A percentile compares a stretch with the other conserved stretches of the same genome.
phyloP scores from a whole-genome alignment of 1,140 invertebrate species.

The Harlomillsia oculata region DNA sequence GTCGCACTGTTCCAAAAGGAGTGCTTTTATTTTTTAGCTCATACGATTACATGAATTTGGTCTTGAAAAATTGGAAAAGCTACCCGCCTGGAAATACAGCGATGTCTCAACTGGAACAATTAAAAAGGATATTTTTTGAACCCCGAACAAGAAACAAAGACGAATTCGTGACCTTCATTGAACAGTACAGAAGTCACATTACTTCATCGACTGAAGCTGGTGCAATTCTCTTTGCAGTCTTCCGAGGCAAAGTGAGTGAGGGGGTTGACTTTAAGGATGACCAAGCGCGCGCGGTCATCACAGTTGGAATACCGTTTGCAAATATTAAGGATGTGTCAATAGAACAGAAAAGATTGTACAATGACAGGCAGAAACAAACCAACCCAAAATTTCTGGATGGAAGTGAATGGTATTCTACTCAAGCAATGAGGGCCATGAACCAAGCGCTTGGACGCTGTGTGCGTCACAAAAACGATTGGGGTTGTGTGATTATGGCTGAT shows the following conservation, averaged over 20 bases:
- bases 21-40: slow-evolving; percentile 52
- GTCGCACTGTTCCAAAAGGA: slow-evolving; percentile 47
- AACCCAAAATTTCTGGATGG: background rate
- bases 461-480: slow-evolving; percentile 50
- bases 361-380: background rate
- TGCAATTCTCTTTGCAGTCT: slow-evolving; percentile 48
- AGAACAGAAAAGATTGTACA: slow-evolving; percentile 11
- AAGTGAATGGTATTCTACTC: slow-evolving; percentile 50
- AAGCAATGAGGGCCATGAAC: slow-evolving; percentile 45
- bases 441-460: slow-evolving; percentile 47
- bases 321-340: background rate
- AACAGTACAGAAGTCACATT: slow-evolving; percentile 43
- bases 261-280: slow-evolving; percentile 55
- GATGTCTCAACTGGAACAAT: background rate
- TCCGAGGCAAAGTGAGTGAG: slow-evolving; percentile 51
- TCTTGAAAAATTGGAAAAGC: slow-evolving; percentile 39
- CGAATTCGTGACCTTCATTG: slow-evolving; percentile 43
- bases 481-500: slow-evolving; percentile 48
- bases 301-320: slow-evolving; percentile 20
- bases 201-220: too few species aligned
- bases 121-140: slow-evolving; percentile 21
- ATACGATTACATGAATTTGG: slow-evolving; percentile 47
- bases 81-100: background rate
- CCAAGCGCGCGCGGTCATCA: slow-evolving; percentile 49
- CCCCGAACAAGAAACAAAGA: background rate